Evolutionary conservation across 2,888 invertebrate species (phyloP).

Genomic region (Zaprionus obscuricornis): DNA sequence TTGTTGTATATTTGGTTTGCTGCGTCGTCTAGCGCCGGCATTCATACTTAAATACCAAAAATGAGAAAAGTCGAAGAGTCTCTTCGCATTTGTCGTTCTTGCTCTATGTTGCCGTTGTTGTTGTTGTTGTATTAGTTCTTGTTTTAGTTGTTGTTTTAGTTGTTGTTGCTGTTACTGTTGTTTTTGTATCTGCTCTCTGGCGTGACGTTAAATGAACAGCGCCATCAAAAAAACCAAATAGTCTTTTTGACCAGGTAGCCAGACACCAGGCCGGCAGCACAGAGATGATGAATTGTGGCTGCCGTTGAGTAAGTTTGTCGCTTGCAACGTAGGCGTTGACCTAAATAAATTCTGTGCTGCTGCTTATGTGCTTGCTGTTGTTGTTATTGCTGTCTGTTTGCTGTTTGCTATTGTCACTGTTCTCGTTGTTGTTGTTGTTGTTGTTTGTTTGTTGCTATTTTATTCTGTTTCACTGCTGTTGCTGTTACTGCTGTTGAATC

Average conservation of each 20-base stretch:
- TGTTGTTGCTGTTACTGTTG: conserved; percentile 10
- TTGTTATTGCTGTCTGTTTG: background rate
- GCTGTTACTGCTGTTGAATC: conserved; percentile 51
- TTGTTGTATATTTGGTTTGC: conserved; percentile 31
- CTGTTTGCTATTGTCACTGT: conserved; percentile 2
- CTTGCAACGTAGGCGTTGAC: conserved; percentile 74
- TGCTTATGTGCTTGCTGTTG: conserved; percentile 13
- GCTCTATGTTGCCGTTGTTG: conserved; percentile 36
- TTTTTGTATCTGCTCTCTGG: conserved; percentile 57
- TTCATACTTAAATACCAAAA: conserved; percentile 77
- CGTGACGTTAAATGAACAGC: conserved; percentile 67
- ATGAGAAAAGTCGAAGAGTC: conserved; percentile 38
- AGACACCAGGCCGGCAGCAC: conserved; percentile 46
- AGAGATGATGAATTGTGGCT: conserved; percentile 71
- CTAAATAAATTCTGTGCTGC: conserved; percentile 59
- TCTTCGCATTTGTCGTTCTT: too few species aligned
- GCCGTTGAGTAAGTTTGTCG: conserved; percentile 72
- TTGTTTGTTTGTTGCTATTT: too few species aligned
- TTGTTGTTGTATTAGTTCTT: too few species aligned
- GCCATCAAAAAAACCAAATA: conserved; percentile 43
- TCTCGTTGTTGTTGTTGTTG: conserved; percentile 11
- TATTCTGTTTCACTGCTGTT: too few species aligned
- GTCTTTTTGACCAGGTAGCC: conserved; percentile 70
- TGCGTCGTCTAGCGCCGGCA: conserved; percentile 74
- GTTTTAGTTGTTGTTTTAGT: conserved; percentile 7